Conservation (phyloP, 2,888 invertebrate species). For the Acleris literana region DNA sequence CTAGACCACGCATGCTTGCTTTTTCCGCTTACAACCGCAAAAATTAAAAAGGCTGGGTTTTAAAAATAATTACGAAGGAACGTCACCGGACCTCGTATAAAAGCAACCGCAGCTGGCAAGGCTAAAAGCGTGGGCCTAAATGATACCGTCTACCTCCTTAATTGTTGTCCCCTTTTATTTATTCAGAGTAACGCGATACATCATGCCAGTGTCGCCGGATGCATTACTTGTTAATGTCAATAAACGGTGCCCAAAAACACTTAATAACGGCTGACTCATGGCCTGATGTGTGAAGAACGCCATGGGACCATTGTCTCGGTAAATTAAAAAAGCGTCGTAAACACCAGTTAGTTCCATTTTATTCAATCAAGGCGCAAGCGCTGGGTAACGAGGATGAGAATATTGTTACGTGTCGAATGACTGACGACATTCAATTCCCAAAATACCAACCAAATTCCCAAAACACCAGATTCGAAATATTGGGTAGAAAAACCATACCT, state of each 20-base stretch:
- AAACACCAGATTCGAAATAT: no score
- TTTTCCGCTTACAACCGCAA: not conserved
- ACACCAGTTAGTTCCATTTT: slow-evolving; percentile 21
- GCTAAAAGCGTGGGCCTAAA: slow-evolving; percentile 31
- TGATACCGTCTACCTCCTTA: slow-evolving; percentile 63
- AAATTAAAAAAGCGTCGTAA: slow-evolving; percentile 29
- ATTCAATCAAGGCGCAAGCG: slow-evolving; percentile 12
- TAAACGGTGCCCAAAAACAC: slow-evolving; percentile 72
- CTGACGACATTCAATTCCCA: no score
- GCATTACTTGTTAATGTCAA: slow-evolving; percentile 78
- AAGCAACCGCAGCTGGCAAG: slow-evolving; percentile 29
- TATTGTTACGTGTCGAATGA: no score
- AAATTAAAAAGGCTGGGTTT: slow-evolving; percentile 8
- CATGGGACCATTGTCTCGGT: slow-evolving; percentile 28
- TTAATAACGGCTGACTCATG: slow-evolving; percentile 74
- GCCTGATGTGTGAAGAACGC: slow-evolving; percentile 41
- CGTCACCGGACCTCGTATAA: slow-evolving; percentile 18
- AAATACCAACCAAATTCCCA: no score
- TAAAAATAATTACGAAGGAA: slow-evolving; percentile 1
- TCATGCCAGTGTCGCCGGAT: slow-evolving; percentile 70
- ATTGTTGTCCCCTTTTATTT: slow-evolving; percentile 76
- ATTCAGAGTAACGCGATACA: slow-evolving; percentile 74
- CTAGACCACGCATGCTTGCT: not conserved
- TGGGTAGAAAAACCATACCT: no score
- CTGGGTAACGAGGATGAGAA: not conserved